A percentile compares a stretch with the other conserved stretches of the same genome.
phyloP scores from a whole-genome alignment of 2,113 vertebrate genomes.

The Ranitomeya variabilis region DNA sequence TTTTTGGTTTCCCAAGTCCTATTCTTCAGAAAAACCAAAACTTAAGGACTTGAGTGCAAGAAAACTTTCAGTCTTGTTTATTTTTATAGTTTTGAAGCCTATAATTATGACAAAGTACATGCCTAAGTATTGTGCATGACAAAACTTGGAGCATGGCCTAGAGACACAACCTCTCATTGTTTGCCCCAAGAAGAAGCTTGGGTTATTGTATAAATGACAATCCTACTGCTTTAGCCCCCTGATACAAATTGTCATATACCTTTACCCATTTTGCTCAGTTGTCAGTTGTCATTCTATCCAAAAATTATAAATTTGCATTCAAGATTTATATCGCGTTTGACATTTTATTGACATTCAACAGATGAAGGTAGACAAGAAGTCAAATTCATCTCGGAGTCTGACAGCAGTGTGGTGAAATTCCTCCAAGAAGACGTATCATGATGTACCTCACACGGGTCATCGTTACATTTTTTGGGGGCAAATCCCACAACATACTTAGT shows the following conservation, averaged over 20 bases:
- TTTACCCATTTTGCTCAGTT: neutral
- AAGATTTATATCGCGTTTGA: neutral
- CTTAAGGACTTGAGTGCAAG: neutral
- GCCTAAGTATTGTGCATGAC: neutral
- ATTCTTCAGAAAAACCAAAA: too few relatives aligned
- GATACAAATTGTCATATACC: neutral
- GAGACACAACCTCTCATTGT: neutral
- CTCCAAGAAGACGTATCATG: neutral
- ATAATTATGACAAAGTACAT: neutral
- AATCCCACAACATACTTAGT: neutral
- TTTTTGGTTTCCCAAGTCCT: too few relatives aligned
- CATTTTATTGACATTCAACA: neutral
- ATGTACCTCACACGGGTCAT: conserved; percentile 17
- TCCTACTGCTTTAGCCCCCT: neutral
- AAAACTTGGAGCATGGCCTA: neutral
- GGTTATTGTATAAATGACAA: neutral
- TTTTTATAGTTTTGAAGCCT: neutral
- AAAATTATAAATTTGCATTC: neutral
- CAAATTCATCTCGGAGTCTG: neutral
- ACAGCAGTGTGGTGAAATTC: neutral
- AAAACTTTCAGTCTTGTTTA: neutral
- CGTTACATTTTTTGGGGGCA: neutral
- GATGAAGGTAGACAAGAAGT: neutral
- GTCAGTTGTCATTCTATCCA: neutral
- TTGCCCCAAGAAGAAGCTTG: neutral